Conservation (phyloP, 1,140 invertebrate genomes). For the Thaumetopoea pityocampa region DNA sequence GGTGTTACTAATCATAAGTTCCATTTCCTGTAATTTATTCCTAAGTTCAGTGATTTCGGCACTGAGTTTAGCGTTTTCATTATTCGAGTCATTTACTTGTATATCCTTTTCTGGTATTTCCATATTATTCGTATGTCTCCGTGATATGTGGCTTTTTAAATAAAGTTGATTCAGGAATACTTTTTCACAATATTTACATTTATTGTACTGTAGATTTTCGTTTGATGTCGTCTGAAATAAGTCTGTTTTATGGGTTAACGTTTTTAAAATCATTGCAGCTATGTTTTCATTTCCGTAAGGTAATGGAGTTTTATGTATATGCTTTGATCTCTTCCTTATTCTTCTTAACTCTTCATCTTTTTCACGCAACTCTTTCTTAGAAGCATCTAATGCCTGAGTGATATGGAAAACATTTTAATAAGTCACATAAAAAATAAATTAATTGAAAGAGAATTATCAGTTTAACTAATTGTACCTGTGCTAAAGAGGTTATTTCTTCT, state of each 20-base stretch:
- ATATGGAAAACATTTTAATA: background rate
- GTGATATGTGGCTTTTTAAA: slow-evolving; percentile 73
- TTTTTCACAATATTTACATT: slow-evolving; percentile 77
- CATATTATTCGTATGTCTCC: slow-evolving; percentile 60
- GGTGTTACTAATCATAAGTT: slow-evolving; percentile 31
- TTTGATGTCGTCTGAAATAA: slow-evolving; percentile 39
- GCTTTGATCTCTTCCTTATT: slow-evolving; percentile 52
- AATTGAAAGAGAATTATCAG: no score
- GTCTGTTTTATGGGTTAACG: slow-evolving; percentile 53
- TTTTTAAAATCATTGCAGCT: slow-evolving; percentile 63
- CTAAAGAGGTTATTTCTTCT: slow-evolving; percentile 76
- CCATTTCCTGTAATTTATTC: slow-evolving; percentile 60
- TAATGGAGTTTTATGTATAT: slow-evolving; percentile 38
- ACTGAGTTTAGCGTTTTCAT: slow-evolving; percentile 60
- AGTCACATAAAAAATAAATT: background rate
- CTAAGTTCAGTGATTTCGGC: slow-evolving; percentile 64
- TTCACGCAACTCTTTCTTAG: slow-evolving; percentile 54
- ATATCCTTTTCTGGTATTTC: slow-evolving; percentile 49
- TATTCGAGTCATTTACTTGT: slow-evolving; percentile 15
- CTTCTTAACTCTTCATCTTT: slow-evolving; percentile 69
- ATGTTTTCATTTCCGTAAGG: slow-evolving; percentile 66
- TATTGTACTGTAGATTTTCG: slow-evolving; percentile 57
- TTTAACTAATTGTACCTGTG: slow-evolving; percentile 76
- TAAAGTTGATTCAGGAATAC: slow-evolving; percentile 77
- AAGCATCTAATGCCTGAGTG: slow-evolving; percentile 55